These are phyloP conservation scores for Siniperca chuatsi DNA, from an alignment of 2,113 vertebrate species.

Conservation along the genomic window DNA sequence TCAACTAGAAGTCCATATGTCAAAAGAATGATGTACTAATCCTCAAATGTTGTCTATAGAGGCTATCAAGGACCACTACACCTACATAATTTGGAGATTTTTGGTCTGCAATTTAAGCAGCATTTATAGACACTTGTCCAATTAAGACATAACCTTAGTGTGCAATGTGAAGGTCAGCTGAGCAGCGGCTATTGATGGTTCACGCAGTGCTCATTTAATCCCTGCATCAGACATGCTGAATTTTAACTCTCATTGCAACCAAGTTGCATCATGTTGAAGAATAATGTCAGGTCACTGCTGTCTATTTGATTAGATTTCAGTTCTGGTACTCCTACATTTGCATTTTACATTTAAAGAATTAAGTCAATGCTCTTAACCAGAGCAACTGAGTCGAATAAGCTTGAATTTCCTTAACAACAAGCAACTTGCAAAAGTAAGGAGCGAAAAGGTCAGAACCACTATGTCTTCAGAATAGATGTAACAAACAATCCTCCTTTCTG, in stretches of 20 bases:
- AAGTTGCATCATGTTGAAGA: constrained; percentile 69
- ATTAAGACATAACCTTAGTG: constrained; percentile 16
- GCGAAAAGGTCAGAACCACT: not conserved
- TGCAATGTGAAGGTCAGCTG: constrained; percentile 32
- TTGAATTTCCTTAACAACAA: constrained; percentile 2
- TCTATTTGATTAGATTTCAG: constrained; percentile 40
- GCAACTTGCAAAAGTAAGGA: not conserved
- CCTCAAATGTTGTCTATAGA: not conserved
- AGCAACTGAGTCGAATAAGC: constrained; percentile 8
- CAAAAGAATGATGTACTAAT: not conserved
- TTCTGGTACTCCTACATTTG: constrained; percentile 11
- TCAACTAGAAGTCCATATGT: not conserved
- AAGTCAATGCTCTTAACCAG: not conserved
- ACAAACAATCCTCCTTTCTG: not conserved
- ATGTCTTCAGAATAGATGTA: not conserved
- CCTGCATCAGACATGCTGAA: constrained; percentile 35
- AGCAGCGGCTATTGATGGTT: constrained; percentile 3
- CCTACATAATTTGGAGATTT: not conserved
- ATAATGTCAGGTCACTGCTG: constrained; percentile 51
- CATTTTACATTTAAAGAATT: constrained; percentile 29
- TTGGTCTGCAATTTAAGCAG: not conserved
- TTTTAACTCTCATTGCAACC: constrained; percentile 63
- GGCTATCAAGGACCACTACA: not conserved
- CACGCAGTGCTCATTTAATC: constrained; percentile 48
- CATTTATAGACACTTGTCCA: constrained; percentile 15